Conservation (phyloP, 2,113 vertebrate species). For the Poeciliopsis prolifica region DNA sequence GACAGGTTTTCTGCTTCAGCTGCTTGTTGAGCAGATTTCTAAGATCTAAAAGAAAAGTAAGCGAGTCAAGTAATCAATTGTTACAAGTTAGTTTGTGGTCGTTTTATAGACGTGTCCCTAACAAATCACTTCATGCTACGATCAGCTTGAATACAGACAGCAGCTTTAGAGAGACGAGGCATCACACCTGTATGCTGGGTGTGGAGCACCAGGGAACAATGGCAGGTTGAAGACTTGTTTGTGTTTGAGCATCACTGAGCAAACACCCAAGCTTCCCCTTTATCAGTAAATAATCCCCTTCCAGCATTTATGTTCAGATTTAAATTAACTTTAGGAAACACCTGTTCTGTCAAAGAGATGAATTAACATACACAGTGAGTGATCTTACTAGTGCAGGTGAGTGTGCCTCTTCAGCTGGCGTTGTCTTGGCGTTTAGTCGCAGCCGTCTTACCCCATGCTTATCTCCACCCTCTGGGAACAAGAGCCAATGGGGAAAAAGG, state of each 20-base stretch:
- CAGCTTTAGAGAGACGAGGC: slow-evolving; percentile 15
- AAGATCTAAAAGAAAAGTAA: too few relatives aligned
- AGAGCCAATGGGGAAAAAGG: slow-evolving; percentile 21
- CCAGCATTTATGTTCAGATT: background rate
- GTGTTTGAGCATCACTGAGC: background rate
- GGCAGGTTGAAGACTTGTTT: background rate
- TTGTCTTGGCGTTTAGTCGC: slow-evolving; percentile 25
- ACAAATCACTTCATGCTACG: slow-evolving; percentile 2
- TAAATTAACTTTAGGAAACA: background rate
- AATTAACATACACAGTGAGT: background rate
- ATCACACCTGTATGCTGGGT: slow-evolving; percentile 15
- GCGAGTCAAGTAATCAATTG: too few relatives aligned
- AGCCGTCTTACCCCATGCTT: slow-evolving; percentile 69
- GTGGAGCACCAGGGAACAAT: slow-evolving; percentile 18
- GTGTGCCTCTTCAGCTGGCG: slow-evolving; percentile 32
- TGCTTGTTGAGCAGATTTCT: too few relatives aligned
- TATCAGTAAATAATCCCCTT: background rate
- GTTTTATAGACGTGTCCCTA: background rate
- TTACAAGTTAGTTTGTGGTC: background rate
- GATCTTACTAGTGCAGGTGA: slow-evolving; percentile 60
- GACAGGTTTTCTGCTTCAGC: too few relatives aligned
- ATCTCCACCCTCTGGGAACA: slow-evolving; percentile 19
- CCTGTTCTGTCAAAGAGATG: background rate
- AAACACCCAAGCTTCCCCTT: background rate
- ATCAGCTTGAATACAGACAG: slow-evolving; percentile 52